Evolutionary conservation across 1,140 invertebrate species (phyloP), one percentile per base, ranked within the genome.

Genomic region (Diploscapter pachys): DNA sequence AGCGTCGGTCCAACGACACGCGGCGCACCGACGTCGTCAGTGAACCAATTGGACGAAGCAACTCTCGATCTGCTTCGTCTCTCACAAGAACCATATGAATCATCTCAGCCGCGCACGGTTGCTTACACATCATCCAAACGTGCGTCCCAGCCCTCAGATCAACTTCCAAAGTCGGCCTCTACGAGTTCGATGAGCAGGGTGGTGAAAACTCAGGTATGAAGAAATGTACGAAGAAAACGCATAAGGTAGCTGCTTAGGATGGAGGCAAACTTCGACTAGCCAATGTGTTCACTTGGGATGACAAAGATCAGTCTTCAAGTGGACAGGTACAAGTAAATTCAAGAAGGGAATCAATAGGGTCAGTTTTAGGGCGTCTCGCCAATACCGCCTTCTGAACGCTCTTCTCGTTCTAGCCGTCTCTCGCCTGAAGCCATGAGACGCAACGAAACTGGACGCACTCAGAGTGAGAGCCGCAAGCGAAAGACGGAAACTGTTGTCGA

Each of bases 21-120:
- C 0, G 68, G 68, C 5, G 68, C 68, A 61, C 68, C 68, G 62
- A 70, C 68, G 13, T 74, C 72, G 49, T 77, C 75, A n/a, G 63
- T 72, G 4, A 68, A 54, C 3, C 54, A 68, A 50, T 55, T 78
- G 3, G 76, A 78, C 66, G 73, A 78, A 61, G 76, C 76, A 8
- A 78, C 76, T 9, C 75, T 78, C 9, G 76, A 78, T 52, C 65
- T 78, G 55, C 71, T 78, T 61, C 72, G 76, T 53, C 76, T 78
- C 53, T 78, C 76, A 48, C 73, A 66, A n/a, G 76, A 78, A 68
- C 72, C 76, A 51, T 66, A 59, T 56, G 54, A 71, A 6, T 68
- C 66, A 6, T 54, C 48, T 8, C 53, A 68, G 11, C 57, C 2
- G 8, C 66, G 52, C 48, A 52, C 66, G 66, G 66, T 52, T 55